Conservation (phyloP, 2,888 invertebrate genomes). For the Automeris io region DNA sequence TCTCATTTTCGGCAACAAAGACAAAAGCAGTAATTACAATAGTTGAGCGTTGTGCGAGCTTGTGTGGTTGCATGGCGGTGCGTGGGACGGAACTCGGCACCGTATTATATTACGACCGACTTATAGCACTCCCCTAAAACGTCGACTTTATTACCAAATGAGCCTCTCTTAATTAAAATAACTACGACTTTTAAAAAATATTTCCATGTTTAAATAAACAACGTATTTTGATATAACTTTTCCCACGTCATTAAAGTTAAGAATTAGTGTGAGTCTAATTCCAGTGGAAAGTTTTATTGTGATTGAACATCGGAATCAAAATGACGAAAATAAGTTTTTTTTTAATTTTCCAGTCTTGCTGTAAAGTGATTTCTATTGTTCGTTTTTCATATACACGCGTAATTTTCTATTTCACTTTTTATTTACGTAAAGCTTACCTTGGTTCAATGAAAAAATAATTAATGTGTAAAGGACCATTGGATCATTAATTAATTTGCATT, state of each 20-base stretch:
- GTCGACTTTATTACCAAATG: constrained; percentile 29
- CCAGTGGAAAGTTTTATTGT: too few relatives aligned
- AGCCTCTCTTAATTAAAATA: constrained; percentile 19
- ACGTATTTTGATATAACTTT: neutral
- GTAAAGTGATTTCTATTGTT: too few relatives aligned
- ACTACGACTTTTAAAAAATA: neutral
- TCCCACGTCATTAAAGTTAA: neutral
- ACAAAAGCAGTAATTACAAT: constrained; percentile 64
- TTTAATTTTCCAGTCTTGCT: too few relatives aligned
- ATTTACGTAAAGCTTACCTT: too few relatives aligned
- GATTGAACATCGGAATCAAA: too few relatives aligned
- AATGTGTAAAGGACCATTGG: too few relatives aligned
- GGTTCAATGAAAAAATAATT: too few relatives aligned
- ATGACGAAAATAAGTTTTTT: too few relatives aligned
- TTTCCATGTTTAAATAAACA: constrained; percentile 8
- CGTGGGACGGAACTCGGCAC: constrained; percentile 7
- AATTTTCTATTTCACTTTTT: too few relatives aligned
- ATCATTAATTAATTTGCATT: too few relatives aligned
- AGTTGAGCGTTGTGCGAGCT: constrained; percentile 17
- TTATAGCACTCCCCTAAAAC: constrained; percentile 28
- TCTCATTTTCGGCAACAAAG: constrained; percentile 62
- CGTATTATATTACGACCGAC: constrained; percentile 20
- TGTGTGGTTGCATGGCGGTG: constrained; percentile 9
- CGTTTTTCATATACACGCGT: too few relatives aligned
- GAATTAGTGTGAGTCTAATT: neutral